These are phyloP conservation scores for Folsomia candida DNA, from an alignment of 2,888 invertebrate species.

Conservation along the genomic window DNA sequence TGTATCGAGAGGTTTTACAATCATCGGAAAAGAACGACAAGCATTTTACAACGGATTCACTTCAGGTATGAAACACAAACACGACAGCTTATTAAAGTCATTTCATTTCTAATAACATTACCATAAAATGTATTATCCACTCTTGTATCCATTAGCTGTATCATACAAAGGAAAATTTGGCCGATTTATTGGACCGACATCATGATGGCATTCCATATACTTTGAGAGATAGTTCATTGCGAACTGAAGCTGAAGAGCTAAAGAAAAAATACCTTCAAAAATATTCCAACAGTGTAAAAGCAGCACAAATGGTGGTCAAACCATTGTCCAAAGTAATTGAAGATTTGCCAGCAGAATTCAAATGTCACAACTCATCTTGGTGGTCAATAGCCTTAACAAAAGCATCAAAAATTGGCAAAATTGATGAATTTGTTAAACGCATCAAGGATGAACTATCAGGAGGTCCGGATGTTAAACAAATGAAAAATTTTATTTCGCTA, in stretches of 20 bases:
- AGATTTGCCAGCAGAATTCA: constrained; percentile 46
- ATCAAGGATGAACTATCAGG: constrained; percentile 43
- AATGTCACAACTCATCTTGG: constrained; percentile 52
- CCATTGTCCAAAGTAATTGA: constrained; percentile 40
- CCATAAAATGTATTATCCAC: not conserved
- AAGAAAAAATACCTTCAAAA: constrained; percentile 62
- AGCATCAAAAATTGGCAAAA: constrained; percentile 45
- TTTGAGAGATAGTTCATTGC: constrained; percentile 58
- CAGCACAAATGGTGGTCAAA: constrained; percentile 27
- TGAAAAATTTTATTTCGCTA: constrained; percentile 16
- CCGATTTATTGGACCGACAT: constrained; percentile 57
- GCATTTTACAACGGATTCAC: constrained; percentile 62
- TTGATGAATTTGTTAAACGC: constrained; percentile 32
- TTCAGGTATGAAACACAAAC: constrained; percentile 54
- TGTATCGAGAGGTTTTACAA: constrained; percentile 64
- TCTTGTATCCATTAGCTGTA: constrained; percentile 58
- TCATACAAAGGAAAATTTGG: constrained; percentile 67
- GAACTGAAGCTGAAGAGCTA: constrained; percentile 58
- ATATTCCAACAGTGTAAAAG: constrained; percentile 40
- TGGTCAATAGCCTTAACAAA: constrained; percentile 55
- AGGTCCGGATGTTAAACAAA: constrained; percentile 25
- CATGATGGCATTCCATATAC: constrained; percentile 57
- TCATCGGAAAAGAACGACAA: constrained; percentile 57
- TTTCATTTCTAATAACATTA: not conserved
- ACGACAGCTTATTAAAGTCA: not conserved